These are phyloP conservation scores for Rallus crepitans DNA, from an alignment of 2,797 vertebrate genomes.

Conservation along the genomic window DNA sequence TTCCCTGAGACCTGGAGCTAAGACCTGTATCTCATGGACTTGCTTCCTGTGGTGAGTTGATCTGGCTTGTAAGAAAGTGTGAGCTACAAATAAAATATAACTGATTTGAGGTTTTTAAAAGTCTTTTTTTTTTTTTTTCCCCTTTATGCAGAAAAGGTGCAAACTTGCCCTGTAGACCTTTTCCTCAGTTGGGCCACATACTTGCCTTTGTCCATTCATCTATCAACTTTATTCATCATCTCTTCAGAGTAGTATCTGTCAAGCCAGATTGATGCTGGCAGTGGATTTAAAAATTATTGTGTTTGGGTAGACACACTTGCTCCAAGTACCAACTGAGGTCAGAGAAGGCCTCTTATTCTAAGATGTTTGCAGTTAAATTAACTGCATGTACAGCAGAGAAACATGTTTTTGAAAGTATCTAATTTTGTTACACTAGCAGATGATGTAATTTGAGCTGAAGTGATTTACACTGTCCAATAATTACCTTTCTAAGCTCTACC, in stretches of 20 bases:
- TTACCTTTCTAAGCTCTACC: neutral
- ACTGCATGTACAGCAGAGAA: neutral
- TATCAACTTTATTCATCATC: neutral
- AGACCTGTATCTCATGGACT: neutral
- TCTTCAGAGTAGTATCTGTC: neutral
- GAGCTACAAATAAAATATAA: neutral
- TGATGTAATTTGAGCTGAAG: neutral
- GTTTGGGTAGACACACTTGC: neutral
- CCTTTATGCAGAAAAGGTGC: neutral
- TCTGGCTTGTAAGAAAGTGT: neutral
- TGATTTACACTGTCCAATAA: neutral
- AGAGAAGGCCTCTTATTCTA: neutral
- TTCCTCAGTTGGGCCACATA: neutral
- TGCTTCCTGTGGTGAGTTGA: neutral
- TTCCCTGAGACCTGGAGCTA: neutral
- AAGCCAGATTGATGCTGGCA: neutral
- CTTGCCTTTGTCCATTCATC: neutral
- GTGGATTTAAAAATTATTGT: neutral
- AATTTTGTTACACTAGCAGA: neutral
- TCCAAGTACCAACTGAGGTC: neutral
- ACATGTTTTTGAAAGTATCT: neutral
- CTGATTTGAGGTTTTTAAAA: neutral
- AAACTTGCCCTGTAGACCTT: neutral
- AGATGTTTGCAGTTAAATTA: neutral
- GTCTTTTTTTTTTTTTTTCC: too few relatives aligned